These are phyloP conservation scores for Enteromius viviparus DNA, from an alignment of 2,797 vertebrate genomes.

Conservation along the genomic window DNA sequence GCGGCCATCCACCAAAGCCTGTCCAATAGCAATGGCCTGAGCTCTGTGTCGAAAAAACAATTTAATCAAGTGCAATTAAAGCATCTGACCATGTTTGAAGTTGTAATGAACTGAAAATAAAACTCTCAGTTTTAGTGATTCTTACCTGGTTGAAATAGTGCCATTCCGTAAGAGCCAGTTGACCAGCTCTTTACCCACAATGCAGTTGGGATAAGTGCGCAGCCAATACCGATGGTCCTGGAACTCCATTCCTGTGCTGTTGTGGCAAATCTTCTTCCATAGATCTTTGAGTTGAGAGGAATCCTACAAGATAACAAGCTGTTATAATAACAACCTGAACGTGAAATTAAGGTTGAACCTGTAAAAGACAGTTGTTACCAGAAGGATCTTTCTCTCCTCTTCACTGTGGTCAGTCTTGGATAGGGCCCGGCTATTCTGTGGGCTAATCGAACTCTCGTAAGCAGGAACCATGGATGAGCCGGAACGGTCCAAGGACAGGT, in stretches of 20 bases:
- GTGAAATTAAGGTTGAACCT: not conserved
- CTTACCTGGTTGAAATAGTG: conserved; percentile 92
- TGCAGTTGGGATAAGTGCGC: conserved; percentile 96
- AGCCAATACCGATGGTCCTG: conserved; percentile 99
- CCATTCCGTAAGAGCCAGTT: conserved; percentile 97
- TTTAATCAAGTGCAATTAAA: not conserved
- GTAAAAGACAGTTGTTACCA: conserved; percentile 75
- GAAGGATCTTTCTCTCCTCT: conserved; percentile 95
- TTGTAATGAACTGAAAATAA: not conserved
- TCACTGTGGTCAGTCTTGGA: conserved; percentile 89
- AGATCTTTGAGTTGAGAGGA: conserved; percentile 95
- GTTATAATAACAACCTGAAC: not conserved
- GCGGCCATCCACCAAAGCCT: conserved; percentile 93
- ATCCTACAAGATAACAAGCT: conserved; percentile 76
- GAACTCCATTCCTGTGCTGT: conserved; percentile 97
- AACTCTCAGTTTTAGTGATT: not conserved
- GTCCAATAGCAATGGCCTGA: conserved; percentile 96
- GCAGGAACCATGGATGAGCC: conserved; percentile 90
- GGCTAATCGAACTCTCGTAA: conserved; percentile 92
- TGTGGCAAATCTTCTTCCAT: conserved; percentile 98
- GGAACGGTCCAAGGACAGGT: conserved; percentile 90
- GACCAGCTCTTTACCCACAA: conserved; percentile 97
- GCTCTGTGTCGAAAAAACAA: conserved; percentile 74
- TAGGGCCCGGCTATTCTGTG: conserved; percentile 86
- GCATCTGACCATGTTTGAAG: not conserved